phyloP scores from a whole-genome alignment of 2,888 invertebrate genomes.

The Hoplodrina ambigua region DNA sequence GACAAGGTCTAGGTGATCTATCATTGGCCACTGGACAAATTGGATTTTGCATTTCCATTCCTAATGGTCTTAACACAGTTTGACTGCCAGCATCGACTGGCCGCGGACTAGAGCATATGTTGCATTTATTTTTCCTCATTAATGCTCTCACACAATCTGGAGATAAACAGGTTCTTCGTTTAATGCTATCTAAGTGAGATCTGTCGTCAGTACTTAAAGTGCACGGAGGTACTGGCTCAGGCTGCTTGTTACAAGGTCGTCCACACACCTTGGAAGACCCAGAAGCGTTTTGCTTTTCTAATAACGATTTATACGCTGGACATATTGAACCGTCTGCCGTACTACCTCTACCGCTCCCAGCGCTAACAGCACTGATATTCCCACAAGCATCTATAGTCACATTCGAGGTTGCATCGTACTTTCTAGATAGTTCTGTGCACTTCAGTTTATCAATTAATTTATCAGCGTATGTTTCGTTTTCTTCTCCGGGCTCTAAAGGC shows the following conservation, averaged over 20 bases:
- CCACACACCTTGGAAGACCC: constrained; percentile 4
- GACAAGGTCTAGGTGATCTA: constrained; percentile 9
- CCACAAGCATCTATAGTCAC: constrained; percentile 22
- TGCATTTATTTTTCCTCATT: constrained; percentile 31
- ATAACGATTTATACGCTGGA: constrained; percentile 3
- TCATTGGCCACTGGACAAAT: constrained; percentile 4
- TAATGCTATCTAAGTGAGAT: constrained; percentile 70
- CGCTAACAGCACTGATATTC: constrained; percentile 4
- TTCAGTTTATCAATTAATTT: constrained; percentile 66
- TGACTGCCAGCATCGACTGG: constrained; percentile 67
- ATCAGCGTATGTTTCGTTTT: constrained; percentile 54
- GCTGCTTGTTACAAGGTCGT: constrained; percentile 2
- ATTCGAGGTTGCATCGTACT: constrained; percentile 49
- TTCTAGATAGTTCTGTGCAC: constrained; percentile 65
- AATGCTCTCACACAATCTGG: constrained; percentile 40
- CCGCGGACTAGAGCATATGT: constrained; percentile 56
- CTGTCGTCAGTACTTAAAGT: constrained; percentile 69
- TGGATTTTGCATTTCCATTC: neutral
- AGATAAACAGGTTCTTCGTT: constrained; percentile 60
- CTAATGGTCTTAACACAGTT: constrained; percentile 58
- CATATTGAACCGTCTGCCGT: constrained; percentile 1
- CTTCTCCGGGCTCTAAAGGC: constrained; percentile 60
- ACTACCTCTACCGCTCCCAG: neutral
- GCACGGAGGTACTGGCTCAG: constrained; percentile 60
- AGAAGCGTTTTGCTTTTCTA: neutral